These are phyloP conservation scores for Syndactyla subalaris DNA, from an alignment of 2,797 vertebrate species.

Conservation along the genomic window DNA sequence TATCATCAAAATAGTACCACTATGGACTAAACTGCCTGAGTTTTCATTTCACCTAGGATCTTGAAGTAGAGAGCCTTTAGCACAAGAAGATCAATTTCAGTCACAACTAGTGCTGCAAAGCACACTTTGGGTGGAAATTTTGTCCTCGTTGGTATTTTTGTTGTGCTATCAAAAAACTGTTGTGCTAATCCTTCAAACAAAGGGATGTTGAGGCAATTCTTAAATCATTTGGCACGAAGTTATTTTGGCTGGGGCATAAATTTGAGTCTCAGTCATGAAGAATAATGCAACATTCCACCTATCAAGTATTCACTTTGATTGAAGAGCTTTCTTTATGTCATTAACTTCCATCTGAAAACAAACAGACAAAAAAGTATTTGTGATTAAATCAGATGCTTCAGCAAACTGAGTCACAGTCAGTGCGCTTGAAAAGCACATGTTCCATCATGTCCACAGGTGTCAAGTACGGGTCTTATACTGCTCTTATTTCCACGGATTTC, in stretches of 20 bases:
- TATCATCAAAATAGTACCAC: slow-evolving; percentile 91
- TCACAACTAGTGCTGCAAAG: slow-evolving; percentile 74
- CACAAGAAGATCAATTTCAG: slow-evolving; percentile 78
- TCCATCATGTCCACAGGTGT: background rate
- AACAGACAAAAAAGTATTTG: background rate
- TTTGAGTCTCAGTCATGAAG: slow-evolving; percentile 78
- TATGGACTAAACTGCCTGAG: slow-evolving; percentile 83
- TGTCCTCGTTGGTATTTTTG: slow-evolving; percentile 75
- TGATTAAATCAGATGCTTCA: background rate
- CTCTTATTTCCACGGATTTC: background rate
- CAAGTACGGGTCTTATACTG: background rate
- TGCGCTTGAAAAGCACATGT: background rate
- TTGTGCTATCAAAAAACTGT: slow-evolving; percentile 83
- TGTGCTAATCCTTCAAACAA: slow-evolving; percentile 81
- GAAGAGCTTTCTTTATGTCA: slow-evolving; percentile 95
- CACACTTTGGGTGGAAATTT: slow-evolving; percentile 62
- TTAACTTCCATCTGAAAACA: slow-evolving; percentile 92
- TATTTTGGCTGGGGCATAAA: slow-evolving; percentile 85
- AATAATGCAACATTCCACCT: slow-evolving; percentile 75
- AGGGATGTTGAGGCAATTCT: slow-evolving; percentile 81
- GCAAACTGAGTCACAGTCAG: background rate
- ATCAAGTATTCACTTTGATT: slow-evolving; percentile 88
- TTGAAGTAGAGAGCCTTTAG: slow-evolving; percentile 81
- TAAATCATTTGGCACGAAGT: slow-evolving; percentile 93
- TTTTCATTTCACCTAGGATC: slow-evolving; percentile 81